Evolutionary conservation across 2,113 vertebrate species (phyloP).

Genomic region (Noturus placidus): DNA sequence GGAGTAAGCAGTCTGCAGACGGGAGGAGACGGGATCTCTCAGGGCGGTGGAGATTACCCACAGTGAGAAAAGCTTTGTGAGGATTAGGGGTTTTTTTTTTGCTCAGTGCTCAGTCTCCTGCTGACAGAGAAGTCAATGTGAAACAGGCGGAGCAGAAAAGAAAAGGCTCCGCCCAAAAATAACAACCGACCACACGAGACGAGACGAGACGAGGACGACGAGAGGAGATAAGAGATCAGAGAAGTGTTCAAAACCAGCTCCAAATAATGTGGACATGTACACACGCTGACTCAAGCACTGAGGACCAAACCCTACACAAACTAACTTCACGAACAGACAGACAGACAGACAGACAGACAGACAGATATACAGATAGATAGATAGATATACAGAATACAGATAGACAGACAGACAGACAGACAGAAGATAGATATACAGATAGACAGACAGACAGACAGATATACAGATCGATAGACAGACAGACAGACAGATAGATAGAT

Average conservation of each 20-base stretch:
- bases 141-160: constrained; percentile 2
- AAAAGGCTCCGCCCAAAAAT: neutral
- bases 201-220: neutral
- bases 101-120: neutral
- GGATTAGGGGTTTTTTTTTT: constrained; percentile 23
- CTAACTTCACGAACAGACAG: neutral
- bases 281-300: neutral
- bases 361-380: neutral
- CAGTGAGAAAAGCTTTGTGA: constrained; percentile 35
- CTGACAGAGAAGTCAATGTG: neutral
- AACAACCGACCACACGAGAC: neutral
- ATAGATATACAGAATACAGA: neutral
- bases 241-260: neutral
- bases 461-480: neutral
- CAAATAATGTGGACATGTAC: neutral
- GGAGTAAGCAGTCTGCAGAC: neutral
- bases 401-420: neutral
- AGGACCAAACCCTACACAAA: neutral
- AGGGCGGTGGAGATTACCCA: constrained; percentile 29
- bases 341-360: neutral
- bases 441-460: neutral
- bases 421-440: neutral
- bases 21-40: constrained; percentile 29
- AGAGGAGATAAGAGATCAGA: neutral
- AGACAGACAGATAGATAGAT: neutral